Percentiles rank a stretch among this genome's conserved stretches.
Conservation (phyloP, 2,888 invertebrate genomes). For the Drosophila seclusa region DNA sequence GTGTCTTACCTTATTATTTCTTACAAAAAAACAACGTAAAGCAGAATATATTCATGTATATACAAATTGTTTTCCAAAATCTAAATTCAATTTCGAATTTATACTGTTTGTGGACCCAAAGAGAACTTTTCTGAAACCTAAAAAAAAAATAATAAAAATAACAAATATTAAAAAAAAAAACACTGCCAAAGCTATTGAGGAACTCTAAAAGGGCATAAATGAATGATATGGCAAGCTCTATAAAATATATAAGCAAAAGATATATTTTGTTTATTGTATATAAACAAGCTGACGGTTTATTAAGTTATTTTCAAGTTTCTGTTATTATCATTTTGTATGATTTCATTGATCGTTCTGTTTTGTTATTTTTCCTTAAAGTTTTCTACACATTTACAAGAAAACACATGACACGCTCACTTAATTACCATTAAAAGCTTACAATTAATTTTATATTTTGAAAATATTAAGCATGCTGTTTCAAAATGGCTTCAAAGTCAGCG, state of each 20-base stretch:
- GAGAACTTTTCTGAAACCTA: conserved; percentile 90
- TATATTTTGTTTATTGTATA: conserved; percentile 61
- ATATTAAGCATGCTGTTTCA: conserved; percentile 74
- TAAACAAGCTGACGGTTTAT: conserved; percentile 48
- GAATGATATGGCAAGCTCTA: conserved; percentile 54
- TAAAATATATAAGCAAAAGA: conserved; percentile 45
- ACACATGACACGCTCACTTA: conserved; percentile 77
- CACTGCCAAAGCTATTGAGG: conserved; percentile 36
- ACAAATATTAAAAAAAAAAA: conserved; percentile 27
- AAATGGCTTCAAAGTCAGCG: conserved; percentile 71
- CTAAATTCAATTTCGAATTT: conserved; percentile 64
- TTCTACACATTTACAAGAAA: conserved; percentile 69
- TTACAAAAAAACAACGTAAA: conserved; percentile 39
- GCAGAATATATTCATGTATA: conserved; percentile 59
- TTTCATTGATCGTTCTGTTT: conserved; percentile 13
- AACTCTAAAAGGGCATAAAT: conserved; percentile 34
- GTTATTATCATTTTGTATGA: conserved; percentile 29
- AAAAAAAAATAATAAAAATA: conserved; percentile 54
- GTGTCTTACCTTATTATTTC: conserved; percentile 24
- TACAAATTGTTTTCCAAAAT: conserved; percentile 49
- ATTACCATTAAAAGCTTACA: conserved; percentile 63
- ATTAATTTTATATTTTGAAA: conserved; percentile 57
- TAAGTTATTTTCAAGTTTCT: conserved; percentile 27
- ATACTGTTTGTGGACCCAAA: conserved; percentile 88
- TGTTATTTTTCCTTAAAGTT: conserved; percentile 25